Conservation (phyloP, 1,140 invertebrate species). For the Drosophila tristis region DNA sequence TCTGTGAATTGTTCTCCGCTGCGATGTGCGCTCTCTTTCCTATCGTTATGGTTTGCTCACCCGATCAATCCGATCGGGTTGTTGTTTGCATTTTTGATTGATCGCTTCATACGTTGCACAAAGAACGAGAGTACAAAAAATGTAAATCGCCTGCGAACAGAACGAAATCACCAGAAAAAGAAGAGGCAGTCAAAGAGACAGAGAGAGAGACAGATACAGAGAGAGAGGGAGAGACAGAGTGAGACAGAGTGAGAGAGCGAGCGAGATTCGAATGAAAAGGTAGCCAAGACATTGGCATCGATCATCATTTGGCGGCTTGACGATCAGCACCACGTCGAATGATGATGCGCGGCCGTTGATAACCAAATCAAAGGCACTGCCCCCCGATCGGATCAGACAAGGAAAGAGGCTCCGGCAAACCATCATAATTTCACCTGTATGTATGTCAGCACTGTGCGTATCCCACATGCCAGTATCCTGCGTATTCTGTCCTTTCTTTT, state of each 20-base stretch:
- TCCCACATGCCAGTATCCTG: not conserved
- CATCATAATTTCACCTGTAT: constrained; percentile 71
- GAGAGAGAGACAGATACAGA: not conserved
- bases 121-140: constrained; percentile 71
- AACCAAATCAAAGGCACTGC: constrained; percentile 70
- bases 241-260: constrained; percentile 3
- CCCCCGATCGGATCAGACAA: constrained; percentile 29
- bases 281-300: constrained; percentile 51
- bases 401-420: constrained; percentile 43
- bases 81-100: constrained; percentile 82
- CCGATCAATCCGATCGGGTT: constrained; percentile 24
- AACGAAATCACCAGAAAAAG: constrained; percentile 26
- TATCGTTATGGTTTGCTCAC: constrained; percentile 5
- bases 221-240: not conserved
- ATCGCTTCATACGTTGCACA: constrained; percentile 76
- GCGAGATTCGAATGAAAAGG: not conserved
- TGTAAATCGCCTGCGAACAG: constrained; percentile 60
- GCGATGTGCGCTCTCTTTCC: not conserved
- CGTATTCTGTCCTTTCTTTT: constrained; percentile 24
- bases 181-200: not conserved
- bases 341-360: constrained; percentile 29
- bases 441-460: constrained; percentile 9
- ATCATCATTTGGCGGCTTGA: constrained; percentile 78
- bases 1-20: constrained; percentile 53
- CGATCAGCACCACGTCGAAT: constrained; percentile 64